A percentile compares a stretch with the other conserved stretches of the same genome.
Evolutionary conservation across 2,888 invertebrate genomes (phyloP).

Genomic region (Heteromyza rotundicornis): DNA sequence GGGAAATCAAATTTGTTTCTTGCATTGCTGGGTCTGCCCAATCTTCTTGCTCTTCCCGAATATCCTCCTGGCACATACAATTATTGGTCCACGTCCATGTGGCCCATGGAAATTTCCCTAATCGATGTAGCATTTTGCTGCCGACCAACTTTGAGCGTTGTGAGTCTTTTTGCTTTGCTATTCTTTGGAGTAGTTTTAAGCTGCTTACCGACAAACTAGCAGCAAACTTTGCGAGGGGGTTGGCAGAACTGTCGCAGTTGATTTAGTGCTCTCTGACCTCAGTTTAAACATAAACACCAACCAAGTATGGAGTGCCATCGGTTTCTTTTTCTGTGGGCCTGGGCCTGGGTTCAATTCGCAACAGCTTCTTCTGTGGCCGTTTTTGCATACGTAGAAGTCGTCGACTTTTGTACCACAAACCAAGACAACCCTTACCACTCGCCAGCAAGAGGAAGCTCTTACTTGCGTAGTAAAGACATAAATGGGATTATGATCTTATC

Average conservation of each 20-base stretch:
- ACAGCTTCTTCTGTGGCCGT: conserved; percentile 5
- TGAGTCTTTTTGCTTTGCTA: not conserved
- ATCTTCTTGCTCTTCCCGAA: not conserved
- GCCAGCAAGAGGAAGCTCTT: conserved; percentile 40
- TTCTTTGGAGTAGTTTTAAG: conserved; percentile 46
- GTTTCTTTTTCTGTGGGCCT: too few relatives aligned
- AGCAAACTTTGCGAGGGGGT: conserved; percentile 32
- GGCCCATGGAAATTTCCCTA: conserved; percentile 11
- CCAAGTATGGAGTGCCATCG: conserved; percentile 22
- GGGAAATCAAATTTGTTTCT: conserved; percentile 23
- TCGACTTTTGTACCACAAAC: conserved; percentile 15
- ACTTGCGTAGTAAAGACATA: conserved; percentile 53
- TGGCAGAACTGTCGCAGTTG: conserved; percentile 57
- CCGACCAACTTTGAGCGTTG: conserved; percentile 5
- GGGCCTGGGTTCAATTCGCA: conserved; percentile 19
- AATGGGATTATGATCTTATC: conserved; percentile 64
- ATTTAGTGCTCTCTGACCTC: conserved; percentile 63
- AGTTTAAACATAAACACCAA: conserved; percentile 61
- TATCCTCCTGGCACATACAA: not conserved
- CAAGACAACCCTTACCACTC: conserved; percentile 15
- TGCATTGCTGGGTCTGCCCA: not conserved
- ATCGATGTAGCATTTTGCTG: conserved; percentile 19
- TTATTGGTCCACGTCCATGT: not conserved
- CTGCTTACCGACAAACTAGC: conserved; percentile 38
- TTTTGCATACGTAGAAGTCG: conserved; percentile 8